A percentile compares a stretch with the other conserved stretches of the same genome.
These are phyloP conservation scores for Entomobrya multifasciata DNA, from an alignment of 2,888 invertebrate species.

Conservation along the genomic window DNA sequence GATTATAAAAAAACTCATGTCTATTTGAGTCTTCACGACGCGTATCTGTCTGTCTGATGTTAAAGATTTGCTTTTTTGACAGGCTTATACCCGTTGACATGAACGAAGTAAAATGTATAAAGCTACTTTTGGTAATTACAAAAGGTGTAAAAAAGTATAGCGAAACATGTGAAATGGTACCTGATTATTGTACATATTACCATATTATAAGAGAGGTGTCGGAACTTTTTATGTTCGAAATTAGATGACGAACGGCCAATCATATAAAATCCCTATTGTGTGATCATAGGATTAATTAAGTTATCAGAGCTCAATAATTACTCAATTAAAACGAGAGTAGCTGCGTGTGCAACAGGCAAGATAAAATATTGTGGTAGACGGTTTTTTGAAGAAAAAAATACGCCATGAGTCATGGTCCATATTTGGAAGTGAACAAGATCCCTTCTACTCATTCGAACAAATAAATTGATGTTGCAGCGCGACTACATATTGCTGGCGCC, in stretches of 20 bases:
- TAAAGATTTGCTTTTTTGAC: conserved; percentile 34
- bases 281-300: conserved; percentile 57
- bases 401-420: conserved; percentile 43
- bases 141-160: conserved; percentile 31
- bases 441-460: background rate
- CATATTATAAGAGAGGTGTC: conserved; percentile 10
- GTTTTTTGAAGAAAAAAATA: conserved; percentile 35
- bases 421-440: conserved; percentile 50
- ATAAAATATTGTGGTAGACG: background rate
- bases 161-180: conserved; percentile 61
- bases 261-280: conserved; percentile 51
- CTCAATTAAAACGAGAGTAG: conserved; percentile 65
- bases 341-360: background rate
- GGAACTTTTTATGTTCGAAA: conserved; percentile 22
- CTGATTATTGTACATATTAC: conserved; percentile 58
- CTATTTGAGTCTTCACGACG: conserved; percentile 29
- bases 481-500: background rate
- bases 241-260: conserved; percentile 44
- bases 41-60: conserved; percentile 24
- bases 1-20: conserved; percentile 32
- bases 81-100: conserved; percentile 44
- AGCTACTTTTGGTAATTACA: conserved; percentile 52
- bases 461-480: background rate
- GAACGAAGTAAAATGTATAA: conserved; percentile 45
- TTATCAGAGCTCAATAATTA: conserved; percentile 68